Evolutionary conservation across 2,113 vertebrate species (phyloP).

Genomic region (Amazona guildingii): DNA sequence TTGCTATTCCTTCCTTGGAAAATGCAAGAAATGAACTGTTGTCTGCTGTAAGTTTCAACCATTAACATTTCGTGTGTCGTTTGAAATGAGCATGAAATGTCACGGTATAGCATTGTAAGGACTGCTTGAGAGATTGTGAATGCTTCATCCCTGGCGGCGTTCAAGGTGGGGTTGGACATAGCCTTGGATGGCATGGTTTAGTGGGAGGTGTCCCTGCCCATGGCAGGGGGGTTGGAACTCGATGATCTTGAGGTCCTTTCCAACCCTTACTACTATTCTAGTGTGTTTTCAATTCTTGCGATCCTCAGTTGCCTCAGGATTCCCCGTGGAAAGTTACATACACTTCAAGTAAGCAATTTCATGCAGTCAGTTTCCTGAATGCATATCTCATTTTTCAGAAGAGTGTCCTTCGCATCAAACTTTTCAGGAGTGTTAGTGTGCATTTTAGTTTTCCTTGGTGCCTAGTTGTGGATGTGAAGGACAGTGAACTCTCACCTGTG

Average conservation of each 20-base stretch:
- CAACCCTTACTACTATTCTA: too few species aligned
- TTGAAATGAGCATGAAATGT: background rate
- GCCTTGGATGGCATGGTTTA: too few species aligned
- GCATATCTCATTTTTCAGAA: background rate
- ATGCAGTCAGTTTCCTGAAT: background rate
- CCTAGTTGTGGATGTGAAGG: background rate
- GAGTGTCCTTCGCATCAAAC: background rate
- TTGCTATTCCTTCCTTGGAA: background rate
- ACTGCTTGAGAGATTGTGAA: background rate
- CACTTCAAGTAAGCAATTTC: background rate
- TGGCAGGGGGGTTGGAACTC: too few species aligned
- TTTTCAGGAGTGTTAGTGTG: background rate
- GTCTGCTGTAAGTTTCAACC: background rate
- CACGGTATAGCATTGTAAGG: background rate
- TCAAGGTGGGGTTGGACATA: too few species aligned
- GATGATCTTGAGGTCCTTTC: too few species aligned
- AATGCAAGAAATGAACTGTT: background rate
- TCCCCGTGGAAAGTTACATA: background rate
- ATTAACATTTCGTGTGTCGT: background rate
- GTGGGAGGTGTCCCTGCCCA: too few species aligned
- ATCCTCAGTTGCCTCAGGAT: background rate
- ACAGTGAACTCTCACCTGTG: background rate
- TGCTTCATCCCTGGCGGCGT: too few species aligned
- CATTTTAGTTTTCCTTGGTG: background rate
- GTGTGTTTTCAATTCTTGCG: background rate